Base-by-base conservation (phyloP, 2,888 invertebrate genomes). In the Eulithis testata region DNA sequence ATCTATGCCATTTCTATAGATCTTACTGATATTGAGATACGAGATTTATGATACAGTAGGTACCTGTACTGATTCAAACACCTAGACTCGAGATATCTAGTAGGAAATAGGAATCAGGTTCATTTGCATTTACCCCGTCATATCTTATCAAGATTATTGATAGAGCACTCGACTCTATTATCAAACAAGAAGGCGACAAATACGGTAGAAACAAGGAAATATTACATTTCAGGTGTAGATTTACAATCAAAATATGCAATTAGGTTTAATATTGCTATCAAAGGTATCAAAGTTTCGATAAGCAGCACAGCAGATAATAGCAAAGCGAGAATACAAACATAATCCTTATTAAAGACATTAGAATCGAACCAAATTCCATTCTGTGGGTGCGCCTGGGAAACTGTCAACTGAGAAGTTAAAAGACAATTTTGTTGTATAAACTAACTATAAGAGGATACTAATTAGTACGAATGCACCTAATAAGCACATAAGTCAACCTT, bases 381-480 rank as follows among this genome's bases (percentile, higher is more conserved):
- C 57, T 31, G 56, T 60, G 54, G 75, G 72, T 74, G 82, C 69
- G 84, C 70, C 82, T 85, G 85, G 72, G 86, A 86, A 86, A 79
- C 79, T 73, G 74, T 75, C 78, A 82, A 83, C 84, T 83, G 84
- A 79, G 72, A 77, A 76, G 70, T 75, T 80, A 81, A 80, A 76
- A 51, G 40, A 40, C 40, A 0, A 40, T 65, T 62, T 58, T 67
- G 68, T 68, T 56, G 63, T 55, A 68, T 72, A 65, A 68, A 72
- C 11, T 53, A 63, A 50, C 62, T 55, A 45, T 62, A 65, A 64
- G 60, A 59, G 58, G 54, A 11, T 9, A 71, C 81, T 88, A 86
- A 87, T 87, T 83, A 86, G 81, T 82, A 73, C 79, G 75, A 68
- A 73, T 81, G 79, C 73, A 77, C 76, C 75, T 73, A 81, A 82